Evolutionary conservation across 2,888 invertebrate species (phyloP), one percentile per base, ranked within the genome.

Genomic region (Operophtera brumata): DNA sequence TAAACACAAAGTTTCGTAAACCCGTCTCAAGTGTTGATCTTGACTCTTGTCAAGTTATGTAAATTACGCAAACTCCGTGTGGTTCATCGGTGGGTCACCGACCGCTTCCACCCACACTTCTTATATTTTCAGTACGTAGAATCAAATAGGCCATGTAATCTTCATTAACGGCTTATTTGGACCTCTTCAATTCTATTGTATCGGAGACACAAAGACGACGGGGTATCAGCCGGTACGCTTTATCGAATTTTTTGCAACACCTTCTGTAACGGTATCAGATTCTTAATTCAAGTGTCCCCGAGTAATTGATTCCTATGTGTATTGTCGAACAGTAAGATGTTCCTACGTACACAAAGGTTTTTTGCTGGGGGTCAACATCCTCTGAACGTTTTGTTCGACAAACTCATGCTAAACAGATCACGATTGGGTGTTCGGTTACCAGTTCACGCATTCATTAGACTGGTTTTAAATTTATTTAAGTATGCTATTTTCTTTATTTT

Each of bases 41-140:
- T 78, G 77, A 75, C 69, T 80, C 75, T 82, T 64, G 85, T 84
- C 84, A 77, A 82, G 86, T 89, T 90, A 90, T 90, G 89, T 86
- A 84, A 90, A 90, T 90, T 79, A 81, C 69, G 75, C 75, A 76
- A 80, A 84, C 77, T 79, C 73, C 65, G 69, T 77, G 81, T 82
- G 83, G 78, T 77, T 80, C 77, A 82, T 86, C 75, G 69, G 78
- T 77, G 72, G 87, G 82, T 89, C 87, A 74, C 59, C 78, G 86
- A 86, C 86, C 87, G 70, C 66, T 61, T 64, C 65, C 76, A 71
- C 83, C 86, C 72, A 84, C 83, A 68, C 75, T 63, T 64, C 61
- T 63, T 50, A 66, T 75, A 78, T 72, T 69, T 70, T 67, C 64
- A 76, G 66, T 70, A 64, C 64, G 70, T 39, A 20, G 32, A 65